Evolutionary conservation across 2,113 vertebrate species (phyloP).

Genomic region (Dolichotis patagonum): DNA sequence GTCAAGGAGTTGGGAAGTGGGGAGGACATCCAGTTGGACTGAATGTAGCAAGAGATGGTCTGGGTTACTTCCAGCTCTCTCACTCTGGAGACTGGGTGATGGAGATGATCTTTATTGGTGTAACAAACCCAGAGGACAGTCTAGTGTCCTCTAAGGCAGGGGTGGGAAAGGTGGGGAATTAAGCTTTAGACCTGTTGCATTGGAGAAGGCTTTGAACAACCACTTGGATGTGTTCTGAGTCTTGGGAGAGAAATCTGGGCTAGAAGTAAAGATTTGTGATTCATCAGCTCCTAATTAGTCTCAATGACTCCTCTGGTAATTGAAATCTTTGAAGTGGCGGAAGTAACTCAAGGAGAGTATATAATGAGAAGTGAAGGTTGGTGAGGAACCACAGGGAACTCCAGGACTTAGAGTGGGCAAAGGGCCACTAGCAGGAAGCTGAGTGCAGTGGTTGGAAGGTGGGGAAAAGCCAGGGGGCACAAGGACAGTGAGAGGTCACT

Average conservation of each 20-base stretch:
- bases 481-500: neutral
- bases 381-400: constrained; percentile 14
- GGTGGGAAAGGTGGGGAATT: neutral
- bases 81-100: neutral
- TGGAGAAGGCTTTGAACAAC: constrained; percentile 1
- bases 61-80: neutral
- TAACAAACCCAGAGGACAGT: neutral
- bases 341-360: constrained; percentile 57
- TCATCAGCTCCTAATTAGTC: constrained; percentile 69
- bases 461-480: neutral
- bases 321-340: constrained; percentile 66
- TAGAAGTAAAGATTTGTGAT: constrained; percentile 74
- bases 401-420: neutral
- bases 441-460: neutral
- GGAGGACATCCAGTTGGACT: neutral
- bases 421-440: neutral
- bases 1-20: neutral
- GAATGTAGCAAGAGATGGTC: neutral
- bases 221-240: neutral
- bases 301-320: constrained; percentile 66
- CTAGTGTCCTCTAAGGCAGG: neutral
- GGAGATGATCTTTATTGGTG: neutral
- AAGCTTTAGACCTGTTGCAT: neutral
- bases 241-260: constrained; percentile 63
- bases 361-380: constrained; percentile 39